phyloP scores from a whole-genome alignment of 2,113 vertebrate genomes.

The Oxyruncus cristatus region DNA sequence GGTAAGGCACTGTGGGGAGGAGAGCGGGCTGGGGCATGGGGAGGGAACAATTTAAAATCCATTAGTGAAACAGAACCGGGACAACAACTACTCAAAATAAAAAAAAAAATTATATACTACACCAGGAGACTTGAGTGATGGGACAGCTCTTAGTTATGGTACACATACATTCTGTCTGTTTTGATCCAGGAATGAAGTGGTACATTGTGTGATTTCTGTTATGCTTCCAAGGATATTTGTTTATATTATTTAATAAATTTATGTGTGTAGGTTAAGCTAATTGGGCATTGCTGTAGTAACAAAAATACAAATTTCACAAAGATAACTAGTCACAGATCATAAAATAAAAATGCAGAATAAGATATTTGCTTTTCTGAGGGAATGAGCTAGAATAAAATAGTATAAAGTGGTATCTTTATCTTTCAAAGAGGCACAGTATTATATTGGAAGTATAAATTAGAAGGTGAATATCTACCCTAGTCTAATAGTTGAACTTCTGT shows the following conservation, averaged over 20 bases:
- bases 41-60: not conserved
- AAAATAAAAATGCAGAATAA: not conserved
- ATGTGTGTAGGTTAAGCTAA: not conserved
- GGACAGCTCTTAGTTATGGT: not conserved
- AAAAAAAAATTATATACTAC: not conserved
- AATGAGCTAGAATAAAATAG: not conserved
- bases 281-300: not conserved
- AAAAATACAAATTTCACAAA: not conserved
- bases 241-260: not conserved
- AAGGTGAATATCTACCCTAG: not conserved
- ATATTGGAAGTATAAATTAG: not conserved
- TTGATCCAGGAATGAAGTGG: not conserved
- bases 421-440: not conserved
- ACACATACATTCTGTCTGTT: not conserved
- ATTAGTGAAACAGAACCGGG: not conserved
- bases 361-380: not conserved
- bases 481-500: not conserved
- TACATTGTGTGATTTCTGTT: not conserved
- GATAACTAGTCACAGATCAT: not conserved
- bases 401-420: not conserved
- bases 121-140: not conserved
- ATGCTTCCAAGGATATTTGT: not conserved
- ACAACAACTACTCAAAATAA: not conserved
- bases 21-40: accelerated
- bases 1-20: not conserved